Percentiles rank a stretch among this genome's conserved stretches.
phyloP scores from a whole-genome alignment of 2,113 vertebrate species.

The Dolichallabes microphthalmus region DNA sequence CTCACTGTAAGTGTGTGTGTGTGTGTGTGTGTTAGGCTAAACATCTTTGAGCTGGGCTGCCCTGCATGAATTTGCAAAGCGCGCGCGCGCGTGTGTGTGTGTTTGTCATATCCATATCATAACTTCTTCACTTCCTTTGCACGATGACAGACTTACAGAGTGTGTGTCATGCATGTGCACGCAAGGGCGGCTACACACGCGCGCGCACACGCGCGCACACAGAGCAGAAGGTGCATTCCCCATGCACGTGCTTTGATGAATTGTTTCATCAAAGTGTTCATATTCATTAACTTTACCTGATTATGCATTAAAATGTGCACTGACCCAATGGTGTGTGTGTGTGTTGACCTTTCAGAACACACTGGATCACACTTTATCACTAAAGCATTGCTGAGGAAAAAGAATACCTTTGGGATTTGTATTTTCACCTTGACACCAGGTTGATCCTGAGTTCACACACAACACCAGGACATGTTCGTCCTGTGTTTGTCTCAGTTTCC shows the following conservation, averaged over 20 bases:
- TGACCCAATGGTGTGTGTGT: not conserved
- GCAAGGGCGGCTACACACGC: slow-evolving; percentile 3
- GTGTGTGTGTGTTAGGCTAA: slow-evolving; percentile 8
- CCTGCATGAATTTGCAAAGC: not conserved
- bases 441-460: not conserved
- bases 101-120: too few relatives aligned
- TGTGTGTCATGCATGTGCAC: slow-evolving; percentile 44
- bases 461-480: not conserved
- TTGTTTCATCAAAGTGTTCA: too few relatives aligned
- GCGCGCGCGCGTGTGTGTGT: not conserved
- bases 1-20: slow-evolving; percentile 16
- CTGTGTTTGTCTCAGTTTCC: not conserved
- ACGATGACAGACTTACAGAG: slow-evolving; percentile 24
- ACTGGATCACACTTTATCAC: not conserved
- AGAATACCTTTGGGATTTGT: not conserved
- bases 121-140: slow-evolving; percentile 28
- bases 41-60: not conserved
- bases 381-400: too few relatives aligned
- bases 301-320: not conserved
- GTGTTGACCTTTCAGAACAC: not conserved
- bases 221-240: not conserved
- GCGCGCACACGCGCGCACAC: not conserved
- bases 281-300: not conserved
- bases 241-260: not conserved
- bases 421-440: not conserved